Evolutionary conservation across 2,797 vertebrate species (phyloP).

Genomic region (Myotis planiceps): DNA sequence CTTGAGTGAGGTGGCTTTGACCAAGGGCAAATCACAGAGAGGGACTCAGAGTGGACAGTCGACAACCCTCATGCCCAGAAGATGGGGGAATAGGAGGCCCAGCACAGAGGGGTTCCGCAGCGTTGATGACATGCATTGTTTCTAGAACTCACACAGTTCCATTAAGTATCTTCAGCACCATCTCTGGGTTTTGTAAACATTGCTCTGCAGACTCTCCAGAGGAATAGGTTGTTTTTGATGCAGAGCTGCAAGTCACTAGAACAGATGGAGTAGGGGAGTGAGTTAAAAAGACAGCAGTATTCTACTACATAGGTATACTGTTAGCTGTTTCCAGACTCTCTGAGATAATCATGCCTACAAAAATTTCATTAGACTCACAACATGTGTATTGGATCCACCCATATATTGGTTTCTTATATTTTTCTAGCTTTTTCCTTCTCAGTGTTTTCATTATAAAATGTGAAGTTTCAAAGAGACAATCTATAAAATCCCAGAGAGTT

Average conservation of each 20-base stretch:
- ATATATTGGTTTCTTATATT: constrained; percentile 8
- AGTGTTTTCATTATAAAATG: constrained; percentile 60
- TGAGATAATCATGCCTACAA: constrained; percentile 6
- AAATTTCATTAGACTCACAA: constrained; percentile 18
- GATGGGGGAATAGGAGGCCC: not conserved
- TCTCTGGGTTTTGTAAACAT: not conserved
- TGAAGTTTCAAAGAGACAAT: constrained; percentile 58
- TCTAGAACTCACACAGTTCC: not conserved
- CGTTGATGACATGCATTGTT: not conserved
- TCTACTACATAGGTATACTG: not conserved
- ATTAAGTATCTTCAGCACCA: not conserved
- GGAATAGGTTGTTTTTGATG: not conserved
- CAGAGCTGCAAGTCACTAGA: not conserved
- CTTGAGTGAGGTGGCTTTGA: not conserved
- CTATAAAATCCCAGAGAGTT: constrained; percentile 74
- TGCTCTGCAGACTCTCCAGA: not conserved
- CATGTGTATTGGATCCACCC: not conserved
- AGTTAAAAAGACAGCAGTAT: not conserved
- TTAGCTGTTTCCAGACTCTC: not conserved
- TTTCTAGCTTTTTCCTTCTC: constrained; percentile 58
- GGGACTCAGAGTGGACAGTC: not conserved
- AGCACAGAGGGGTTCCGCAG: too few species aligned
- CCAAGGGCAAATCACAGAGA: not conserved
- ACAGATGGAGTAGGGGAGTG: not conserved
- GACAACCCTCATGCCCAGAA: not conserved